phyloP scores from a whole-genome alignment of 2,888 invertebrate genomes.

The Scaptomyza polygonia region DNA sequence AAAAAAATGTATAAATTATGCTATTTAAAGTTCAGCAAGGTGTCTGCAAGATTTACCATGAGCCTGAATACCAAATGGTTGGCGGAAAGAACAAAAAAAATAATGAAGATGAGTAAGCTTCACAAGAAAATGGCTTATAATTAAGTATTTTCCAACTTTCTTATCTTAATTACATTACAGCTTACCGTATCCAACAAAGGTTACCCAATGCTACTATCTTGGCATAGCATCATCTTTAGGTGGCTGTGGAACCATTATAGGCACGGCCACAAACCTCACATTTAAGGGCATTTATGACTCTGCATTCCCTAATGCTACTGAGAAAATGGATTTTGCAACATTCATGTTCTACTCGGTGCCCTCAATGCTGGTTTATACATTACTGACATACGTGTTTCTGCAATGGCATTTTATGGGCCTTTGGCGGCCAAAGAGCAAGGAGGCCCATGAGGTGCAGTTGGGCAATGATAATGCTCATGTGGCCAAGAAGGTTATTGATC shows the following conservation, averaged over 20 bases:
- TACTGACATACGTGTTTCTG: slow-evolving; percentile 91
- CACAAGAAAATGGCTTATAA: not conserved
- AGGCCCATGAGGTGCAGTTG: slow-evolving; percentile 87
- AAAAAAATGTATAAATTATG: not conserved
- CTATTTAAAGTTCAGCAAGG: slow-evolving; percentile 86
- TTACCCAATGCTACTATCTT: slow-evolving; percentile 91
- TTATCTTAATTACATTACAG: slow-evolving; percentile 79
- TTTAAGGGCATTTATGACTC: slow-evolving; percentile 92
- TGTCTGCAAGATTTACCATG: slow-evolving; percentile 87
- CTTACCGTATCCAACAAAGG: slow-evolving; percentile 88
- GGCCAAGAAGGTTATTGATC: slow-evolving; percentile 90
- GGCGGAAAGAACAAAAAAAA: slow-evolving; percentile 77
- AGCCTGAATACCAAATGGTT: slow-evolving; percentile 82
- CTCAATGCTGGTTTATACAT: slow-evolving; percentile 91
- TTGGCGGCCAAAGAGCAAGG: slow-evolving; percentile 89
- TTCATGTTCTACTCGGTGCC: slow-evolving; percentile 95
- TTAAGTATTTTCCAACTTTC: not conserved
- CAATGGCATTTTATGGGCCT: slow-evolving; percentile 93
- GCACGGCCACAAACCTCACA: slow-evolving; percentile 93
- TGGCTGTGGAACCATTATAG: slow-evolving; percentile 91
- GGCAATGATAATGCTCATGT: slow-evolving; percentile 88
- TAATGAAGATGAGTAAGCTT: slow-evolving; percentile 80
- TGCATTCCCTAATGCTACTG: slow-evolving; percentile 86
- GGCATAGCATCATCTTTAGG: slow-evolving; percentile 92
- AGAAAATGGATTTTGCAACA: slow-evolving; percentile 90